Percentiles rank a stretch among this genome's conserved stretches.
Evolutionary conservation across 1,140 invertebrate species (phyloP).

Genomic region (Euura lappo): DNA sequence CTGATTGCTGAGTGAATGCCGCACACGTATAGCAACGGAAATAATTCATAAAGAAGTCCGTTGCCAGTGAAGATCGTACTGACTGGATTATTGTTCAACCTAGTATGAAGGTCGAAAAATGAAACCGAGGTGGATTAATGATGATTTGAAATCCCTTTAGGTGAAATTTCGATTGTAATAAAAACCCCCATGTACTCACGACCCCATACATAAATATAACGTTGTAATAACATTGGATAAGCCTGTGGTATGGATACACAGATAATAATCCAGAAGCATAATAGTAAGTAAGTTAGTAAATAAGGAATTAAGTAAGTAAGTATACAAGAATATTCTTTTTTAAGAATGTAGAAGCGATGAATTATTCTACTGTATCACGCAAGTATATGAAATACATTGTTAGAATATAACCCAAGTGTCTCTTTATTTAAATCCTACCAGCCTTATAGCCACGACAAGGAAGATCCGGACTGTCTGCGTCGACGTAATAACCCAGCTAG

Average conservation of each 20-base stretch:
- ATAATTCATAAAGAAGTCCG: too few species aligned
- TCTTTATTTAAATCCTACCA: too few species aligned
- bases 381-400: slow-evolving; percentile 31
- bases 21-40: too few species aligned
- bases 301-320: not conserved
- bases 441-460: too few species aligned
- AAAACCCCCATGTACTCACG: not conserved
- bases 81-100: too few species aligned
- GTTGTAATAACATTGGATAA: slow-evolving; percentile 2
- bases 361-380: slow-evolving; percentile 29
- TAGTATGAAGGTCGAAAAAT: not conserved
- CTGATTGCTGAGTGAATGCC: too few species aligned
- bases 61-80: too few species aligned
- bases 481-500: too few species aligned
- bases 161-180: slow-evolving; percentile 1
- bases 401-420: slow-evolving; percentile 21
- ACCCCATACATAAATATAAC: not conserved
- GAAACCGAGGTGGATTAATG: not conserved
- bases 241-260: not conserved
- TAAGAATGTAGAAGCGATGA: slow-evolving; percentile 33
- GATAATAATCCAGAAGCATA: not conserved
- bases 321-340: slow-evolving; percentile 31
- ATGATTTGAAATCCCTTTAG: not conserved
- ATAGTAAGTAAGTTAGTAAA: not conserved
- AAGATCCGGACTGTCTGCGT: too few species aligned